A percentile compares a stretch with the other conserved stretches of the same genome.
Conservation (phyloP, 2,888 invertebrate species). For the Liodrosophila aerea region DNA sequence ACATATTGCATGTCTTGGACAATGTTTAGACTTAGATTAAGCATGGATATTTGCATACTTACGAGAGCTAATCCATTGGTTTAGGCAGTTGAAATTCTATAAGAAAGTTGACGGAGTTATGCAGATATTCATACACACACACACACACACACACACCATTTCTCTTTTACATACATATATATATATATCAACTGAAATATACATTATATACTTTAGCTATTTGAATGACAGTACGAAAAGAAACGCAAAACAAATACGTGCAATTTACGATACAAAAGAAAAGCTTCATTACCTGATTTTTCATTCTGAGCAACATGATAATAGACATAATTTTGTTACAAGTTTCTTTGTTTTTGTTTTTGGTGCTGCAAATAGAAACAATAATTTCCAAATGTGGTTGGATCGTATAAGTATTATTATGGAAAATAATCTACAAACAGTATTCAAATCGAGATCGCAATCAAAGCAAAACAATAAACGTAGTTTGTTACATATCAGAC, state of each 20-base stretch:
- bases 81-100: background rate
- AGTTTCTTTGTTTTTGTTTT: slow-evolving; percentile 28
- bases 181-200: background rate
- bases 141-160: background rate
- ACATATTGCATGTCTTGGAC: slow-evolving; percentile 40
- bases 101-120: background rate
- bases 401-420: slow-evolving; percentile 35
- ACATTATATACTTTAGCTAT: slow-evolving; percentile 39
- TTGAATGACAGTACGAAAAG: slow-evolving; percentile 20
- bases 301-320: slow-evolving; percentile 63
- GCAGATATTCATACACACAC: too few relatives aligned
- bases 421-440: slow-evolving; percentile 38
- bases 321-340: slow-evolving; percentile 69
- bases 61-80: too few relatives aligned
- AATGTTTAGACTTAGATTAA: slow-evolving; percentile 28
- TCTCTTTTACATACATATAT: background rate
- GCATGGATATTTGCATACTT: background rate
- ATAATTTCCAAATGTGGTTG: slow-evolving; percentile 41
- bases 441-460: slow-evolving; percentile 50
- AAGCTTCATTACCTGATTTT: slow-evolving; percentile 75
- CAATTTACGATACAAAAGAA: slow-evolving; percentile 56
- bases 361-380: slow-evolving; percentile 63
- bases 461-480: slow-evolving; percentile 43
- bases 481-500: slow-evolving; percentile 74
- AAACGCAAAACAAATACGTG: slow-evolving; percentile 43